Percentiles rank a stretch among this genome's conserved stretches.
Evolutionary conservation across 2,888 invertebrate genomes (phyloP).

Genomic region (Polietes domitor): DNA sequence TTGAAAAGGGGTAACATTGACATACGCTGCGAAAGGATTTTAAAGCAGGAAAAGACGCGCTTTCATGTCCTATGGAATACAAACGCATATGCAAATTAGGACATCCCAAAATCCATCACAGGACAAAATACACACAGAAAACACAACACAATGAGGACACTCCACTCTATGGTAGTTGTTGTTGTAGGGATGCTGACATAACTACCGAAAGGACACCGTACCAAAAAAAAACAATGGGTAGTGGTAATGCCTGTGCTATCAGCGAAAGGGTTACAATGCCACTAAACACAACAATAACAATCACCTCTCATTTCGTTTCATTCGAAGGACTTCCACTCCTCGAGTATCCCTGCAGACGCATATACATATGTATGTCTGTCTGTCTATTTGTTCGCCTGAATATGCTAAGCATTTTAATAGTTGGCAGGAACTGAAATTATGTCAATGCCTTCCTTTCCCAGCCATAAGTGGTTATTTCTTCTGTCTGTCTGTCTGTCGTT

Average conservation of each 20-base stretch:
- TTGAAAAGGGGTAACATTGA: constrained; percentile 60
- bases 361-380: constrained; percentile 45
- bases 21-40: constrained; percentile 25
- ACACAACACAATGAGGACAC: constrained; percentile 20
- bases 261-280: constrained; percentile 59
- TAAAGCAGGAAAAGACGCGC: constrained; percentile 62
- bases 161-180: not conserved
- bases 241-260: not conserved
- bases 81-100: constrained; percentile 59
- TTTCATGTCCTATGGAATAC: constrained; percentile 50
- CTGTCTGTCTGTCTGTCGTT: constrained; percentile 19
- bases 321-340: not conserved
- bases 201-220: constrained; percentile 22
- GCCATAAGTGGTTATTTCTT: constrained; percentile 28
- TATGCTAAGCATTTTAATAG: constrained; percentile 47
- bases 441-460: constrained; percentile 52
- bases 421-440: constrained; percentile 40
- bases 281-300: constrained; percentile 17
- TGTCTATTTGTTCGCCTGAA: too few relatives aligned
- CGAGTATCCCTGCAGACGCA: not conserved
- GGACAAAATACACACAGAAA: not conserved
- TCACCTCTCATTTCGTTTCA: constrained; percentile 45
- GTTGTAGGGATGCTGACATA: constrained; percentile 30
- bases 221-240: constrained; percentile 15
- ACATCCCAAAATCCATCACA: constrained; percentile 30